Evolutionary conservation across 2,113 vertebrate species (phyloP).

Genomic region (Haplotaxodon microlepis): DNA sequence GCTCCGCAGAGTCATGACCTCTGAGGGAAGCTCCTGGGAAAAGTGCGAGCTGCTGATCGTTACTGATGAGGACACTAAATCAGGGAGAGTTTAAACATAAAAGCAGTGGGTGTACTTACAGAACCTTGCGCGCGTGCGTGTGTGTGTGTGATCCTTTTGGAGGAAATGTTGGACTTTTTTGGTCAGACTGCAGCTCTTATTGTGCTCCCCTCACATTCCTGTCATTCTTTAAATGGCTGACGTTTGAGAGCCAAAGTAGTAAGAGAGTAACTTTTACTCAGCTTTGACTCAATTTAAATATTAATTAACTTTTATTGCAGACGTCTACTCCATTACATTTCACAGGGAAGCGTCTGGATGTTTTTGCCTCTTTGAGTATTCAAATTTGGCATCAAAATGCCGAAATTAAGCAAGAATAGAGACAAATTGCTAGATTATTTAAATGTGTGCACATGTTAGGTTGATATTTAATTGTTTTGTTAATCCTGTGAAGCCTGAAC

Average conservation of each 20-base stretch:
- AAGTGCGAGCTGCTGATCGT: constrained; percentile 33
- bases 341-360: not conserved
- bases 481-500: not conserved
- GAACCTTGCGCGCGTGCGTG: not conserved
- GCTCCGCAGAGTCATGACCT: constrained; percentile 25
- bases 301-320: not conserved
- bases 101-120: not conserved
- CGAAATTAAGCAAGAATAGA: not conserved
- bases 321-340: not conserved
- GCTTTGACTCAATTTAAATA: not conserved
- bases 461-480: not conserved
- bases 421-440: not conserved
- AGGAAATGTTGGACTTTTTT: not conserved
- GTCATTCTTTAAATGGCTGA: not conserved
- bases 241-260: not conserved
- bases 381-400: not conserved
- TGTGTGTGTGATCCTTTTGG: not conserved
- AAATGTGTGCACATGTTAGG: not conserved
- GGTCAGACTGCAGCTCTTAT: not conserved
- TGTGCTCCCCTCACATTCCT: not conserved
- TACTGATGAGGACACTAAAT: constrained; percentile 44
- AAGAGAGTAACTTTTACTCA: not conserved
- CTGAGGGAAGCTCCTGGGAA: constrained; percentile 43
- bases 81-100: not conserved
- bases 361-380: not conserved